Evolutionary conservation across 2,888 invertebrate species (phyloP), one percentile per base, ranked within the genome.

Genomic region (Deilephila porcellus): DNA sequence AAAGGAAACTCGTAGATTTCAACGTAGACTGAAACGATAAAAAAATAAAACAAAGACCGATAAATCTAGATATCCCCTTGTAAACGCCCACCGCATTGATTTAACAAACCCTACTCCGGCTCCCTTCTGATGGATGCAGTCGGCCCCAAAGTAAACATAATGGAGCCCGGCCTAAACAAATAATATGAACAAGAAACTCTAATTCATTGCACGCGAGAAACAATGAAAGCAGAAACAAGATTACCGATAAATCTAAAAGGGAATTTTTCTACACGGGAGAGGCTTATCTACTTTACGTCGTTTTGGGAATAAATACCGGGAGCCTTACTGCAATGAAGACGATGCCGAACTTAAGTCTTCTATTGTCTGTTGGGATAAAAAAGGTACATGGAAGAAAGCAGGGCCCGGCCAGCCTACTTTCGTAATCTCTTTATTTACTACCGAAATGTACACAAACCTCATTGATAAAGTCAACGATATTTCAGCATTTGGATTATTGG

Each of bases 341-440:
- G 88, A 83, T 82, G 79, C 86, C 83, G 83, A 87, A 88, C 88
- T 86, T 91, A 91, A 92, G 89, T 87, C 89, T 85, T 76, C 88
- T 86, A 88, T 91, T 93, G 91, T 92, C 88, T 90, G 89, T 88
- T 83, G 83, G 91, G 90, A 91, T 91, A 90, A 91, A 90, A 89
- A 90, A 89, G 88, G 89, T 89, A 90, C 83, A 82, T 80, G 77
- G 77, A 80, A 83, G 86, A 85, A 85, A 87, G 84, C 84, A 84
- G 84, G 82, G 81, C 77, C 80, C 79, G 81, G 82, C 81, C 85
- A 81, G 83, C 77, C 82, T 81, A 77, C 83, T 79, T 81, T 73
- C 80, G 86, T 91, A 91, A 91, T 91, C 90, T 87, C 84, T 88
- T 89, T 90, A 90, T 89, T 90, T 90, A 88, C 86, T 85, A 85